These are phyloP conservation scores for Alca torda DNA, from an alignment of 2,797 vertebrate genomes.

Conservation along the genomic window DNA sequence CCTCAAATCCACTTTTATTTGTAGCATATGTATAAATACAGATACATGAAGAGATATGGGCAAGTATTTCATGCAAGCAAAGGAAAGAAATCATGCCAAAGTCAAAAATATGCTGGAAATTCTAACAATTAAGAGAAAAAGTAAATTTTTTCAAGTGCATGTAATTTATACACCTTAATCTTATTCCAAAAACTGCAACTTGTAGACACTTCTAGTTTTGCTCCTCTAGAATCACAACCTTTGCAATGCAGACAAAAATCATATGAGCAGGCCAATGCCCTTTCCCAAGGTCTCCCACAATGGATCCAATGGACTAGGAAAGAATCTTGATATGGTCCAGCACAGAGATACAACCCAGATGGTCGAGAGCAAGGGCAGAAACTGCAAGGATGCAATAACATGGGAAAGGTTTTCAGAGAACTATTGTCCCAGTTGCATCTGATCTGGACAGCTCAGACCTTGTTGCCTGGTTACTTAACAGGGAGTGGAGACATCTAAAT, in stretches of 20 bases:
- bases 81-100: neutral
- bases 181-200: neutral
- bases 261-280: neutral
- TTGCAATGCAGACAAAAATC: neutral
- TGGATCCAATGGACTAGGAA: neutral
- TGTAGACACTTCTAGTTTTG: neutral
- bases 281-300: neutral
- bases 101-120: neutral
- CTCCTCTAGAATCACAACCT: neutral
- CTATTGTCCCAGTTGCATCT: neutral
- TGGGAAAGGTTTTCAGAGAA: neutral
- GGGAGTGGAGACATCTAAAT: neutral
- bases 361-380: neutral
- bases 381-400: neutral
- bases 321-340: neutral
- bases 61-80: neutral
- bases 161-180: neutral
- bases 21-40: neutral
- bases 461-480: neutral
- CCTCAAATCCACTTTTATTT: constrained; percentile 36
- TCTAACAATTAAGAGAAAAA: neutral
- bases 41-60: neutral
- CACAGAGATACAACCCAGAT: neutral
- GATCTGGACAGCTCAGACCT: neutral
- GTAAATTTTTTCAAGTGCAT: neutral